Evolutionary conservation across 2,797 vertebrate species (phyloP), one percentile per base, ranked within the genome.

Genomic region (Sebastes cheni): DNA sequence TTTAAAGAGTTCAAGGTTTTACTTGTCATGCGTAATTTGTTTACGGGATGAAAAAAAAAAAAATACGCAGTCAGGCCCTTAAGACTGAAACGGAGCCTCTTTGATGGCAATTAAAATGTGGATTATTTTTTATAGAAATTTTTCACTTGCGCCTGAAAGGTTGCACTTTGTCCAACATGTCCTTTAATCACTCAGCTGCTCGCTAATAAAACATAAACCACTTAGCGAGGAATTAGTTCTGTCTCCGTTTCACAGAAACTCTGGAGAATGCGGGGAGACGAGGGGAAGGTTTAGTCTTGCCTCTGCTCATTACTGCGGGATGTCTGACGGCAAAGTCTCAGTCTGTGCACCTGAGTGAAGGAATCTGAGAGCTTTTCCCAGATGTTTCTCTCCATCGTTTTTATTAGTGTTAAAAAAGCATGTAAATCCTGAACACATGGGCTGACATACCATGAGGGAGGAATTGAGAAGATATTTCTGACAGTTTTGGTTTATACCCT

Each of bases 401-500:
- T 92, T 89, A 95, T 94, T 94, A 92, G 88, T 88, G 84, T 89
- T 92, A 89, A 89, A 90, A 89, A 91, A 80, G 61, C 88, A 85
- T 94, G 92, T 95, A 93, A 91, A 93, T 92, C 83, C 82, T 9
- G 75, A 91, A 89, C 89, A 92, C 91, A 89, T 85, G 78, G 89
- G 86, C 89, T 86, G 91, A 93, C 90, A 92, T 81, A 88, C 89
- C 82, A 86, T 80, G 81, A 86, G 93, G 90, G 92, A 92, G 88
- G 92, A 90, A 91, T 90, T 86, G 89, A 88, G 90, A 82, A 91
- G 90, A 89, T 87, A 92, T 92, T 89, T 93, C 88, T 95, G 95
- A 95, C 95, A 95, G 92, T 93, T 95, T 95, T 93, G 91, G 92
- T 96, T 95, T 96, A 95, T 94, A 94, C 88, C 92, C 94, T 95